A percentile compares a stretch with the other conserved stretches of the same genome.
Evolutionary conservation across 2,888 invertebrate genomes (phyloP).

Genomic region (Odontomyia ornata): DNA sequence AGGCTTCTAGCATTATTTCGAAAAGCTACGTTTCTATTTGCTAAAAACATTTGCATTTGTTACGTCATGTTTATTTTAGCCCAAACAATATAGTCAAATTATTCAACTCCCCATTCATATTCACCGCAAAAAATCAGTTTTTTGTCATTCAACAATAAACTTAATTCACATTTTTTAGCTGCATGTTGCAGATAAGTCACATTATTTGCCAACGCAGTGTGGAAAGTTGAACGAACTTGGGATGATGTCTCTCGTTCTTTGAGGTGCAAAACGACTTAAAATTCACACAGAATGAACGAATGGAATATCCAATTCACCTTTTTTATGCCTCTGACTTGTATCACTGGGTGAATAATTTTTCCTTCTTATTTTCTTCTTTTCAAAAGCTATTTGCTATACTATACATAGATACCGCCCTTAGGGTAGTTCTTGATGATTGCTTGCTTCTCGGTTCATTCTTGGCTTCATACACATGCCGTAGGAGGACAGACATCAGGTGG

Average conservation of each 20-base stretch:
- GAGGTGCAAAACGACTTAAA: not conserved
- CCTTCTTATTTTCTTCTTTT: not conserved
- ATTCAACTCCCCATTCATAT: too few species aligned
- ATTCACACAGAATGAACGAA: not conserved
- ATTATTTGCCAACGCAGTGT: constrained; percentile 4
- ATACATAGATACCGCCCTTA: constrained; percentile 21
- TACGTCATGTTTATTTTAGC: too few species aligned
- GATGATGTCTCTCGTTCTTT: not conserved
- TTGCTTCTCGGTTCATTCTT: not conserved
- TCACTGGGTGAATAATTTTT: not conserved
- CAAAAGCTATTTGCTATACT: constrained; percentile 6
- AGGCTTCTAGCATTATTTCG: too few species aligned
- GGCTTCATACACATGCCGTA: not conserved
- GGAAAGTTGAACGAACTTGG: constrained; percentile 22
- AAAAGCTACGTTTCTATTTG: too few species aligned
- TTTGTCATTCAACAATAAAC: not conserved
- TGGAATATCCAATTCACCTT: constrained; percentile 6
- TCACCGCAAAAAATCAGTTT: too few species aligned
- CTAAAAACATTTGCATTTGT: too few species aligned
- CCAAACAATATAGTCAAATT: too few species aligned
- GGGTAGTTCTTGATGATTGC: constrained; percentile 35
- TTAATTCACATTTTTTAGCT: not conserved
- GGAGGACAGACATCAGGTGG: constrained; percentile 13
- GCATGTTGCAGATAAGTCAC: not conserved
- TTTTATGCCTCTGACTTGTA: constrained; percentile 11